Evolutionary conservation across 2,113 vertebrate species (phyloP), one percentile per base, ranked within the genome.

Genomic region (Clarias batrachus): DNA sequence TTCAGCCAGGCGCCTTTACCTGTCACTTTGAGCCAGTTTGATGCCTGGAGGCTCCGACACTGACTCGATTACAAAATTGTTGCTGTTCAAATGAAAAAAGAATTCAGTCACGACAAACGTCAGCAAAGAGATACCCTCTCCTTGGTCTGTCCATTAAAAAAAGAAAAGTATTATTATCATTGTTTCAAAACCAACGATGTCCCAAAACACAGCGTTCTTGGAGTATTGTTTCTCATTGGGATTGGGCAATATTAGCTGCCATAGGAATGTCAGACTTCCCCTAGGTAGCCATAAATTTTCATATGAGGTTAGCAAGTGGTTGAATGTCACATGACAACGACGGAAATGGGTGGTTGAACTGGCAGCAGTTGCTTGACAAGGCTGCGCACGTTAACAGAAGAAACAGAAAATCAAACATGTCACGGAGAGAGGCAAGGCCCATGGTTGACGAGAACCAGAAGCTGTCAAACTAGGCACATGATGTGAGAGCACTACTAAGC

Each of bases 291-390:
- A 90, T 93, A 89, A 92, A 92, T 93, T 89, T 92, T 73, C 82
- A 66, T 86, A 86, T 81, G 89, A 90, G 85, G 87, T 88, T 4
- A 71, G 57, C 52, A 54, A 12, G 62, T 74, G 60, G 81, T 89
- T 92, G 92, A 95, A 94, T 93, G 92, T 71, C 80, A 90, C 17
- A 54, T 91, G 92, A 93, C 92, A 94, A 90, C 92, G 92, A 93
- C 90, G 91, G 90, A 94, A 90, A 90, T 85, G 91, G 92, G 89
- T 88, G 91, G 90, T 91, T 90, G 91, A 91, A 93, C 91, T 56
- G 90, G 91, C 91, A 87, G 91, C 91, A 91, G 92, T 91, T 92
- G 90, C 91, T 91, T 90, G 91, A 92, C 92, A 92, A 85, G 83
- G 92, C 89, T 89, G 90, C 79, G 2, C 88, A 91, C 89, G 91